These are phyloP conservation scores for Acleris laterana DNA, from an alignment of 2,888 invertebrate species.

Conservation along the genomic window DNA sequence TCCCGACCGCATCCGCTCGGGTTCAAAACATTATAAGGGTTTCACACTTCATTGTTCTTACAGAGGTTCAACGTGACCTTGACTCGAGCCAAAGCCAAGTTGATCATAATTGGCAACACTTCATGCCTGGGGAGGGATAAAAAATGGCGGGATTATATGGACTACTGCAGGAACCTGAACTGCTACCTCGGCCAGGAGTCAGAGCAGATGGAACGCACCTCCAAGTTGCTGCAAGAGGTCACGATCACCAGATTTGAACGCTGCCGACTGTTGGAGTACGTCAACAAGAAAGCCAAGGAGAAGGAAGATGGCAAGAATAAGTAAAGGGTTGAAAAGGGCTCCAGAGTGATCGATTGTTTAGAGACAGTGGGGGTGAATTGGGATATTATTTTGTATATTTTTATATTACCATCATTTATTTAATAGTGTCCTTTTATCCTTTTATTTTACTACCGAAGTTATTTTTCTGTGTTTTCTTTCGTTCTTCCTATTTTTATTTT, in stretches of 20 bases:
- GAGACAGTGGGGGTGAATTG: background rate
- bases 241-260: conserved; percentile 52
- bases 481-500: too few relatives aligned
- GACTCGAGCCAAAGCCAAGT: conserved; percentile 87
- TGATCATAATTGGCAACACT: conserved; percentile 84
- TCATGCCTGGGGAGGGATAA: conserved; percentile 58
- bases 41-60: conserved; percentile 44
- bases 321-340: conserved; percentile 1
- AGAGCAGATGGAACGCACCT: conserved; percentile 55
- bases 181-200: conserved; percentile 65
- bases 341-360: background rate
- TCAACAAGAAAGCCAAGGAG: conserved; percentile 38
- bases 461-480: too few relatives aligned
- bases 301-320: conserved; percentile 34
- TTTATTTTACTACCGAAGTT: too few relatives aligned
- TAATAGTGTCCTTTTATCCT: too few relatives aligned
- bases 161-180: conserved; percentile 54
- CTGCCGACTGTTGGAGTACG: conserved; percentile 49
- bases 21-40: background rate
- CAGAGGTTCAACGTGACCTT: conserved; percentile 89
- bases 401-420: too few relatives aligned
- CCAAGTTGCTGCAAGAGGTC: conserved; percentile 52
- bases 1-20: too few relatives aligned
- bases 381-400: too few relatives aligned
- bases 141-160: conserved; percentile 73